Evolutionary conservation across 2,888 invertebrate genomes (phyloP).

Genomic region (Galerucella calmariensis): DNA sequence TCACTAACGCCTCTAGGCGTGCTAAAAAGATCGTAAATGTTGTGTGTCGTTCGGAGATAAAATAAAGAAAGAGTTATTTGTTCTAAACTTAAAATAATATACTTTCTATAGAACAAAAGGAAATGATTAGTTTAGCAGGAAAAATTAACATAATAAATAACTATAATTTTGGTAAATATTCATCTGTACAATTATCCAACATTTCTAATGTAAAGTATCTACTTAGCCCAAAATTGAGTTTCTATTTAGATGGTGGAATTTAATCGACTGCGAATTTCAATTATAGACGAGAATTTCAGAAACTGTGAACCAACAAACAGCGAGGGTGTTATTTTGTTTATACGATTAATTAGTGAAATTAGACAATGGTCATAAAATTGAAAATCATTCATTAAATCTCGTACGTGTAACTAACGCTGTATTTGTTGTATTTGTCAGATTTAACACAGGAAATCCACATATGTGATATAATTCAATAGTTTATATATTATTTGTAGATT

Average conservation of each 20-base stretch:
- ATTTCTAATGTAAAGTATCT: background rate
- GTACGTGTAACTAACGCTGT: background rate
- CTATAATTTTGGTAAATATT: no score
- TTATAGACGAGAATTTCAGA: background rate
- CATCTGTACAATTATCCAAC: background rate
- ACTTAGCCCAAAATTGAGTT: background rate
- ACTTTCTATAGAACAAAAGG: no score
- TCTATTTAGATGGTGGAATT: background rate
- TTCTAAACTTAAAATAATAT: background rate
- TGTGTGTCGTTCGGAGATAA: background rate
- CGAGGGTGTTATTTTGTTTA: background rate
- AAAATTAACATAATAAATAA: no score
- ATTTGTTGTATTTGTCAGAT: no score
- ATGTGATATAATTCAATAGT: no score
- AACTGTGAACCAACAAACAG: background rate
- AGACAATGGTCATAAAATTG: background rate
- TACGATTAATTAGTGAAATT: background rate
- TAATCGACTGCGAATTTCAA: conserved; percentile 3
- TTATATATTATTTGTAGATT: no score
- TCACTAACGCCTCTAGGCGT: background rate
- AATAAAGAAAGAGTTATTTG: background rate
- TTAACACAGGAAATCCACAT: no score
- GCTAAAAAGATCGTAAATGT: background rate
- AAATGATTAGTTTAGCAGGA: no score
- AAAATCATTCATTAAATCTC: background rate